Conservation (phyloP, 2,888 invertebrate species). For the Philaethria dido region DNA sequence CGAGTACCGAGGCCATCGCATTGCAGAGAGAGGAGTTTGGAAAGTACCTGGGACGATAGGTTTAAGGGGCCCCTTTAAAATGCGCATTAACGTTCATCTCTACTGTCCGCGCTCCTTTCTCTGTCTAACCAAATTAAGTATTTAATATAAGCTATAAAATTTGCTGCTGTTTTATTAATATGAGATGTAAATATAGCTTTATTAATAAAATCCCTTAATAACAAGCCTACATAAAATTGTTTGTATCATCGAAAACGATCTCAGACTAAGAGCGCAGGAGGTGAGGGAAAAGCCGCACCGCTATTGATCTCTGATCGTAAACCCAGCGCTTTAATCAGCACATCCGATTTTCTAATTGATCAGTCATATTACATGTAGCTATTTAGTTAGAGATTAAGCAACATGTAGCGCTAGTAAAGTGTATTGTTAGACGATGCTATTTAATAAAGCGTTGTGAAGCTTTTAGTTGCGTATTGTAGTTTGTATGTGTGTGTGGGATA, state of each 20-base stretch:
- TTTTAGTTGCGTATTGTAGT: constrained; percentile 15
- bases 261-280: constrained; percentile 64
- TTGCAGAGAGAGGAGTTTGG: too few species aligned
- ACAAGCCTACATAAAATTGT: constrained; percentile 45
- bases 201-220: background rate
- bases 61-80: too few species aligned
- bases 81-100: too few species aligned
- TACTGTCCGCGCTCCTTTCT: too few species aligned
- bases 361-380: constrained; percentile 23
- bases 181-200: background rate
- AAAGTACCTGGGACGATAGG: too few species aligned
- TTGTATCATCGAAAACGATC: constrained; percentile 47
- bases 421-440: constrained; percentile 31
- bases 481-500: constrained; percentile 39
- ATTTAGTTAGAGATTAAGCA: constrained; percentile 38
- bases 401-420: constrained; percentile 36
- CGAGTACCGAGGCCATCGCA: too few species aligned
- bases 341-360: constrained; percentile 35
- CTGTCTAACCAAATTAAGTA: too few species aligned
- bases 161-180: too few species aligned
- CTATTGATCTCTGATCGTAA: constrained; percentile 63
- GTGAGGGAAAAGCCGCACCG: constrained; percentile 61
- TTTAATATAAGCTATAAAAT: too few species aligned
- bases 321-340: constrained; percentile 56
- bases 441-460: constrained; percentile 28